Conservation (phyloP, 2,797 vertebrate species). For the Leontocebus nigricollis region DNA sequence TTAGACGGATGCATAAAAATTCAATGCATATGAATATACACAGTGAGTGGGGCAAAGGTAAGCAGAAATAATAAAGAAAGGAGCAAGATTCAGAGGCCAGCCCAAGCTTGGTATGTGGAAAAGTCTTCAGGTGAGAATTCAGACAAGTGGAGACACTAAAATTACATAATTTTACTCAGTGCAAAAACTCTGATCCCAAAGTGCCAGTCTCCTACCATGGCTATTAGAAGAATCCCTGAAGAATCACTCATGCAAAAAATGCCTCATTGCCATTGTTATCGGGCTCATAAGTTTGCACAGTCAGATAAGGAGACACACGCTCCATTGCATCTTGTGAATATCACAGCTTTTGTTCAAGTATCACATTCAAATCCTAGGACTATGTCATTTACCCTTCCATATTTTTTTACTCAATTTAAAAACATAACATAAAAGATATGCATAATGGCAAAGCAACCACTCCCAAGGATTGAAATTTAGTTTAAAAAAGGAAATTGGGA, state of each 20-base stretch:
- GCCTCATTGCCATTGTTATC: conserved; percentile 59
- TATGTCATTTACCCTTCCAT: conserved; percentile 62
- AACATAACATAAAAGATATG: conserved; percentile 41
- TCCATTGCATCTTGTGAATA: conserved; percentile 70
- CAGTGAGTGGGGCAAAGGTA: neutral
- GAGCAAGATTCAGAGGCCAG: neutral
- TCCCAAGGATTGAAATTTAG: conserved; percentile 47
- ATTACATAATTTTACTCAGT: neutral
- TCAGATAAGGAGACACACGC: conserved; percentile 64
- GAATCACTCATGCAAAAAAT: conserved; percentile 65
- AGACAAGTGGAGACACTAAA: neutral
- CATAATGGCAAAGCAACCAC: conserved; percentile 23
- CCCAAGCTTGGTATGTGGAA: neutral
- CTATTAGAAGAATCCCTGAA: conserved; percentile 48
- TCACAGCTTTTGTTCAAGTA: conserved; percentile 69
- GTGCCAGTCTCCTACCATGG: neutral
- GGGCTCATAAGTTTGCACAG: conserved; percentile 63
- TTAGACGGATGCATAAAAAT: neutral
- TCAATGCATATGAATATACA: neutral
- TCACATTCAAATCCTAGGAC: conserved; percentile 67
- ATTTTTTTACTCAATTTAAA: conserved; percentile 61
- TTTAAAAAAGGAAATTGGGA: conserved; percentile 50
- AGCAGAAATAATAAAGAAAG: neutral
- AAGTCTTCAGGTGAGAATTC: neutral
- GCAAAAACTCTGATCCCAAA: conserved; percentile 38